Evolutionary conservation across 1,140 invertebrate genomes (phyloP).

Genomic region (Ceratina australensis): DNA sequence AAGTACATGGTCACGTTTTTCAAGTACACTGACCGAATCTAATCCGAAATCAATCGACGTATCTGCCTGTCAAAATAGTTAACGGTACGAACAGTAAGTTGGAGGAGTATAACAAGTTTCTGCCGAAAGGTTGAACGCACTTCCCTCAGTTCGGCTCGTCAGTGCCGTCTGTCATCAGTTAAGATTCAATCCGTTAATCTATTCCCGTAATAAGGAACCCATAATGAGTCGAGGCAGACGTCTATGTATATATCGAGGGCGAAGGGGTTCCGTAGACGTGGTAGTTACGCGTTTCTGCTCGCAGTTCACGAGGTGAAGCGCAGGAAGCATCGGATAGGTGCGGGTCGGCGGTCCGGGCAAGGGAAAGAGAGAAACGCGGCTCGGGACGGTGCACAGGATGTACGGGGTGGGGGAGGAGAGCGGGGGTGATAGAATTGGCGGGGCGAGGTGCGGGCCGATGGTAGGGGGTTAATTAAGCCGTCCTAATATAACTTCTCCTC

Average conservation of each 20-base stretch:
- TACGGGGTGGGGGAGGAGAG: no score
- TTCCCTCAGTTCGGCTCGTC: conserved; percentile 3
- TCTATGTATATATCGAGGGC: conserved; percentile 48
- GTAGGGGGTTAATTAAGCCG: conserved; percentile 73
- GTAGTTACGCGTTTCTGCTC: conserved; percentile 22
- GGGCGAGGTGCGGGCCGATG: conserved; percentile 43
- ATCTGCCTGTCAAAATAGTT: no score
- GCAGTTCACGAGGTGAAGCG: conserved; percentile 13
- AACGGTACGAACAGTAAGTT: no score
- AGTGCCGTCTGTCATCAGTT: conserved; percentile 50
- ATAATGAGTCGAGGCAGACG: conserved; percentile 67
- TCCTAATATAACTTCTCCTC: conserved; percentile 73
- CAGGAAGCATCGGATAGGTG: not conserved
- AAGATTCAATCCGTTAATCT: conserved; percentile 69
- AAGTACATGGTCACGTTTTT: no score
- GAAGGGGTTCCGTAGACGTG: conserved; percentile 39
- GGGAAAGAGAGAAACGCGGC: conserved; percentile 25
- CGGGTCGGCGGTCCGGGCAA: not conserved
- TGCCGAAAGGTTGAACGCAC: conserved; percentile 17
- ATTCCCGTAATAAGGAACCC: conserved; percentile 66
- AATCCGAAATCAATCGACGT: no score
- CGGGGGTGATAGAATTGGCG: conserved; percentile 64
- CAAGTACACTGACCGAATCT: no score
- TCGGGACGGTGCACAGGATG: conserved; percentile 15
- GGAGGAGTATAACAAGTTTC: no score